Percentiles rank a stretch among this genome's conserved stretches.
These are phyloP conservation scores for Nezara viridula DNA, from an alignment of 2,888 invertebrate genomes.

Conservation along the genomic window DNA sequence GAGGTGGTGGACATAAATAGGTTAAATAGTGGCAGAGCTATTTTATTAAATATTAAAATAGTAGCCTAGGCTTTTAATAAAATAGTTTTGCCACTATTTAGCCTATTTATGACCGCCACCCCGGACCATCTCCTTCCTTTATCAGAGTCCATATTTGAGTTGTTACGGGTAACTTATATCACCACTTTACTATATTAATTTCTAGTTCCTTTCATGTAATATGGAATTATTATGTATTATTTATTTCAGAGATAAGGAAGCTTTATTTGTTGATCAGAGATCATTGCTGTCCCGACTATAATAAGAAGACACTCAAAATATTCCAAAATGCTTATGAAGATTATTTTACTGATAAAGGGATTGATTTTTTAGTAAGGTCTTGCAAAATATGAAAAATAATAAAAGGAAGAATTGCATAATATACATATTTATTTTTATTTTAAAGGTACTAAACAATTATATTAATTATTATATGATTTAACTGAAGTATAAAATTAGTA, in stretches of 20 bases:
- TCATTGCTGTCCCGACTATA: slow-evolving; percentile 13
- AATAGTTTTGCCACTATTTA: too few species aligned
- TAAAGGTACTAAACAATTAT: background rate
- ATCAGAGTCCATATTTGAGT: too few species aligned
- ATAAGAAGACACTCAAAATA: background rate
- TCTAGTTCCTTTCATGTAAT: background rate
- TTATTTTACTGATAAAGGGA: slow-evolving; percentile 26
- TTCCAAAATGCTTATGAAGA: slow-evolving; percentile 6
- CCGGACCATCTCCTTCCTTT: too few species aligned
- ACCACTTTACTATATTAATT: too few species aligned
- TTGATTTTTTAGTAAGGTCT: slow-evolving; percentile 20
- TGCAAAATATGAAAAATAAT: background rate
- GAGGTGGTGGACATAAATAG: too few species aligned
- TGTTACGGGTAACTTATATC: too few species aligned
- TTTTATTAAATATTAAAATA: too few species aligned
- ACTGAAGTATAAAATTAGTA: too few species aligned
- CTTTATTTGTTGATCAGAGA: slow-evolving; percentile 21
- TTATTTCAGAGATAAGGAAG: slow-evolving; percentile 32
- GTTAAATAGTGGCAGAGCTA: too few species aligned
- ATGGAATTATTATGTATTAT: background rate
- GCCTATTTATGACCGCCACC: too few species aligned
- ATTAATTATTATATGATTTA: background rate
- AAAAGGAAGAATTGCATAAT: background rate
- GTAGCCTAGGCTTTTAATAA: too few species aligned
- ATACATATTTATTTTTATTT: background rate